A percentile compares a stretch with the other conserved stretches of the same genome.
These are phyloP conservation scores for Xenopus petersii DNA, from an alignment of 2,797 vertebrate species.

Conservation along the genomic window DNA sequence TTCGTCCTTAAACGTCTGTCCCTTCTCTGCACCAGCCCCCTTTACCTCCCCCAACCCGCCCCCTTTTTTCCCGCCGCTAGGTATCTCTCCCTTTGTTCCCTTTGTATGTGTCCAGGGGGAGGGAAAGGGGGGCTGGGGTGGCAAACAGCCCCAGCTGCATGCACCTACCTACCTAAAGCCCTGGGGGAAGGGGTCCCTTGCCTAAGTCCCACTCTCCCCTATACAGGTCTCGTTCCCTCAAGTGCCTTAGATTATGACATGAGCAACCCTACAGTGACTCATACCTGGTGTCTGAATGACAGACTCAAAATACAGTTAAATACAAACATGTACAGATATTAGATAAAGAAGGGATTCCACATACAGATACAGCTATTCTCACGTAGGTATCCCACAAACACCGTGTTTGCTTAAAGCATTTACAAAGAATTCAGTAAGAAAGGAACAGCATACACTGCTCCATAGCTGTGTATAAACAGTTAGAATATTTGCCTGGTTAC, in stretches of 20 bases:
- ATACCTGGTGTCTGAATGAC: constrained; percentile 19
- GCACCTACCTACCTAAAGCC: too few relatives aligned
- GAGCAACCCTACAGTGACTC: constrained; percentile 19
- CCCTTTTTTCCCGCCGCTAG: too few relatives aligned
- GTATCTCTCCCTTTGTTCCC: too few relatives aligned
- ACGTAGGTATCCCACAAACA: constrained; percentile 11
- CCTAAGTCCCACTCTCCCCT: too few relatives aligned
- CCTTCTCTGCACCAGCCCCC: too few relatives aligned
- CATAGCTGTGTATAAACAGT: constrained; percentile 25
- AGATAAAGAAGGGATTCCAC: constrained; percentile 31
- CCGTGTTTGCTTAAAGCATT: constrained; percentile 29
- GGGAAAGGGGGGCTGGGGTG: too few relatives aligned
- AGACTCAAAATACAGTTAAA: constrained; percentile 22
- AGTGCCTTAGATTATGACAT: constrained; percentile 17
- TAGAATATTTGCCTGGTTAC: constrained; percentile 3
- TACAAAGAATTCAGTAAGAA: constrained; percentile 7
- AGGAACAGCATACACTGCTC: not conserved
- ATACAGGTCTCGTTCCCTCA: too few relatives aligned
- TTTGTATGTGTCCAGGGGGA: too few relatives aligned
- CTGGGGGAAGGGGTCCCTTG: too few relatives aligned
- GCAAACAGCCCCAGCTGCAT: too few relatives aligned
- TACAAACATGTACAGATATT: not conserved
- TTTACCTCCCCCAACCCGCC: too few relatives aligned
- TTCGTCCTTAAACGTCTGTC: too few relatives aligned
- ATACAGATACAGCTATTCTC: not conserved